Evolutionary conservation across 2,888 invertebrate species (phyloP), one percentile per base, ranked within the genome.

Genomic region (Agrochola lota): DNA sequence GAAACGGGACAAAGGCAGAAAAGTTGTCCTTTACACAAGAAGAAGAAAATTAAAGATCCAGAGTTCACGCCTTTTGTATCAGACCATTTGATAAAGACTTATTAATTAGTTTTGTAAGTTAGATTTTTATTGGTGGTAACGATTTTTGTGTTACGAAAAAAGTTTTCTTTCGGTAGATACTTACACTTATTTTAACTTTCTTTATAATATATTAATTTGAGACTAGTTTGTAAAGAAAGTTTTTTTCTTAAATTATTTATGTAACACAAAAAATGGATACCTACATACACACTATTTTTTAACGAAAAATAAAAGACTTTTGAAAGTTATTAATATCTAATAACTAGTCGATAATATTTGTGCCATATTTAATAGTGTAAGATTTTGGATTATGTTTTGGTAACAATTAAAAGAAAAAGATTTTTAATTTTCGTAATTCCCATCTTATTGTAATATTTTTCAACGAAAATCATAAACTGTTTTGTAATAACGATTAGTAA

Each of bases 81-180:
- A 70, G 95, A 95, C 87, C 96, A 96, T 92, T 94, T 96, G 83
- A 95, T 96, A 93, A 96, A 96, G 94, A 96, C 96, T 93, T 96
- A 95, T 89, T 96, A 94, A 91, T 78, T 85, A 77, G 63, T 76
- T 81, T 73, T 78, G 75, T 88, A 86, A 83, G 77, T 70, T 82
- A 83, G 66, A 66, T 66, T 69, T 81, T 75, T 69, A 76, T 68
- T 74, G 68, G 59, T 77, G 74, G 57, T 26, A 11, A 55, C 6
- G 9, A 17, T 46, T 77, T 81, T 77, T 85, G 88, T 87, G 88
- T 81, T 81, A 84, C 74, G 49, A 46, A 80, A 83, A 69, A 71
- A 35, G 9, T 35, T 63, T 23, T 26, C 6, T 26, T 15, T 52
- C 12, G 23, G 17, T 30, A 12, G 52, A 52, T 20, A 59, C 2